phyloP scores from a whole-genome alignment of 2,888 invertebrate genomes.

The Orthosia cruda region DNA sequence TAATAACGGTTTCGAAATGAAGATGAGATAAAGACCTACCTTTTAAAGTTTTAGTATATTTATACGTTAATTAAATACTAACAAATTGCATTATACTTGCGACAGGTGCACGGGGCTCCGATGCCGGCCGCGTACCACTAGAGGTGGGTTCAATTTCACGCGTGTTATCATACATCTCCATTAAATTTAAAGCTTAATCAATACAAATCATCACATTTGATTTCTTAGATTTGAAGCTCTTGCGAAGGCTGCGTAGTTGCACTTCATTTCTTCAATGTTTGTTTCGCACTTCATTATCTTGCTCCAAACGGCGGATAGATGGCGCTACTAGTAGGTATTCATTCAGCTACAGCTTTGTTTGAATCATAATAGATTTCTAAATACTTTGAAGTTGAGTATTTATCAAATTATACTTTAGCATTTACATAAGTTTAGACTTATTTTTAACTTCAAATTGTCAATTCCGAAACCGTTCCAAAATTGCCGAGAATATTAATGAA shows the following conservation, averaged over 20 bases:
- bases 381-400: too few relatives aligned
- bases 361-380: too few relatives aligned
- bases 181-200: neutral
- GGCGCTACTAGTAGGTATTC: conserved; percentile 41
- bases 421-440: too few relatives aligned
- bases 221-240: neutral
- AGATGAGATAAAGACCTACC: too few relatives aligned
- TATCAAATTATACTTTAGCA: too few relatives aligned
- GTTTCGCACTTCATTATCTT: neutral
- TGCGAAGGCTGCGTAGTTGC: neutral
- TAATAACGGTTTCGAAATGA: too few relatives aligned
- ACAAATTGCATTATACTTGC: conserved; percentile 41
- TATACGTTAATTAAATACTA: conserved; percentile 2
- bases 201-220: neutral
- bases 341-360: neutral
- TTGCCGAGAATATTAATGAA: neutral
- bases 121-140: conserved; percentile 52
- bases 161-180: neutral
- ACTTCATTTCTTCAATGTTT: neutral
- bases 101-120: conserved; percentile 55
- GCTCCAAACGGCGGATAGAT: conserved; percentile 26
- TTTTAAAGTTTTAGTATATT: too few relatives aligned
- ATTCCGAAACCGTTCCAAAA: neutral
- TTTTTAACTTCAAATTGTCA: too few relatives aligned
- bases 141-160: conserved; percentile 65